A percentile compares a stretch with the other conserved stretches of the same genome.
Evolutionary conservation across 2,113 vertebrate species (phyloP).

Genomic region (Lampris megalopsis): DNA sequence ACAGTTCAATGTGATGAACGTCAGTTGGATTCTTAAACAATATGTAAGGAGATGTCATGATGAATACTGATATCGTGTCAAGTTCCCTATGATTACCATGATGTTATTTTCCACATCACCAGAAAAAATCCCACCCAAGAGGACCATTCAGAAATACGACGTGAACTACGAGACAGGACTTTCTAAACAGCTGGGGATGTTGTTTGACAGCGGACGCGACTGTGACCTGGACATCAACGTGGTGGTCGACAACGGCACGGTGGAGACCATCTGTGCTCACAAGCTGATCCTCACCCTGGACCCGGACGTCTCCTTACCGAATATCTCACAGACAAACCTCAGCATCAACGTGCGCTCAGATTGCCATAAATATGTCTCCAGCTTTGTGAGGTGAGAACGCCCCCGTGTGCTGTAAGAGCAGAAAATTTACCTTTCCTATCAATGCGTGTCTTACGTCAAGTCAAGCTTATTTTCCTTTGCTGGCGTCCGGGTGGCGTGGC

Average conservation of each 20-base stretch:
- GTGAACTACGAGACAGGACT: constrained; percentile 44
- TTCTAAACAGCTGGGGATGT: neutral
- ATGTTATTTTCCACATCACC: too few species aligned
- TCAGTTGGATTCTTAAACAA: too few species aligned
- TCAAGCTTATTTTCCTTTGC: too few species aligned
- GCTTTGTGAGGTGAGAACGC: constrained; percentile 60
- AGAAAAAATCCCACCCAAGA: too few species aligned
- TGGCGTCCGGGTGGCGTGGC: too few species aligned
- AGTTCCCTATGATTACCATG: too few species aligned
- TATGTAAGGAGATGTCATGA: too few species aligned
- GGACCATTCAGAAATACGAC: neutral
- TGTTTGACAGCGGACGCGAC: constrained; percentile 59
- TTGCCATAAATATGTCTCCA: constrained; percentile 42
- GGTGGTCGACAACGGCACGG: neutral
- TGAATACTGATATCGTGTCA: too few species aligned
- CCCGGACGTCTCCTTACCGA: constrained; percentile 43
- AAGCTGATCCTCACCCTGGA: constrained; percentile 63
- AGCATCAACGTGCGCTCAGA: constrained; percentile 31
- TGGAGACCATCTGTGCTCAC: constrained; percentile 67
- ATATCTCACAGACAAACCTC: constrained; percentile 28
- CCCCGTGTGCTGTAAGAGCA: too few species aligned
- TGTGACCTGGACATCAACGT: constrained; percentile 71
- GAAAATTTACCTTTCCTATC: too few species aligned
- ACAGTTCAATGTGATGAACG: too few species aligned
- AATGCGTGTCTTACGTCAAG: too few species aligned